Percentiles rank a stretch among this genome's conserved stretches.
These are phyloP conservation scores for Ctenicera cuprea DNA, from an alignment of 2,888 invertebrate genomes.

Conservation along the genomic window DNA sequence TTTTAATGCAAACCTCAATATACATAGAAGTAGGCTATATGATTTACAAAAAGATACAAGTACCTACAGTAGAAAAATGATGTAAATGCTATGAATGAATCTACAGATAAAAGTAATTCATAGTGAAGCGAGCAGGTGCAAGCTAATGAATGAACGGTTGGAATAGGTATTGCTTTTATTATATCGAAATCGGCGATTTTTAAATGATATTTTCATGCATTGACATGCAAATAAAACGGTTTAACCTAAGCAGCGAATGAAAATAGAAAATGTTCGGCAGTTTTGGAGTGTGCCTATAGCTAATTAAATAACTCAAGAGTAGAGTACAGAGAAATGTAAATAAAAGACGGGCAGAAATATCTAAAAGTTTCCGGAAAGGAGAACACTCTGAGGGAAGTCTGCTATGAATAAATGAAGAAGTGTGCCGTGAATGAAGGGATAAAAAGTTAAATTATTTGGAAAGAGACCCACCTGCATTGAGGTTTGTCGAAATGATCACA, in stretches of 20 bases:
- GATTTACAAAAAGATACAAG: not conserved
- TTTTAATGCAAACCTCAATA: not conserved
- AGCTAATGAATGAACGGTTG: not conserved
- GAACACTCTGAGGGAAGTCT: not conserved
- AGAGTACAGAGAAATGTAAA: not conserved
- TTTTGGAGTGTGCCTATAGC: not conserved
- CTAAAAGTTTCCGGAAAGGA: not conserved
- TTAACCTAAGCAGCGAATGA: not conserved
- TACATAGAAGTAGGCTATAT: not conserved
- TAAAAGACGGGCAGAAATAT: not conserved
- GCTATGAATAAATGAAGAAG: slow-evolving; percentile 24
- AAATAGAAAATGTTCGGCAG: not conserved
- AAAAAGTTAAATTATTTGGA: slow-evolving; percentile 39
- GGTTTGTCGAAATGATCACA: slow-evolving; percentile 66
- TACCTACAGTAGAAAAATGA: not conserved
- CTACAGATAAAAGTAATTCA: not conserved
- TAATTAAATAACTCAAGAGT: not conserved
- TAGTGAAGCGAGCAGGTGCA: not conserved
- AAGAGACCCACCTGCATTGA: slow-evolving; percentile 67
- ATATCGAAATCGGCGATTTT: not conserved
- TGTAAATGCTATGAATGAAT: not conserved
- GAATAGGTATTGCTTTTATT: not conserved
- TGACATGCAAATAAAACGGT: not conserved
- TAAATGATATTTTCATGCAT: not conserved
- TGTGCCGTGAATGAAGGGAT: slow-evolving; percentile 41